phyloP scores from a whole-genome alignment of 1,140 invertebrate species.

The Marisa cornuarietis region DNA sequence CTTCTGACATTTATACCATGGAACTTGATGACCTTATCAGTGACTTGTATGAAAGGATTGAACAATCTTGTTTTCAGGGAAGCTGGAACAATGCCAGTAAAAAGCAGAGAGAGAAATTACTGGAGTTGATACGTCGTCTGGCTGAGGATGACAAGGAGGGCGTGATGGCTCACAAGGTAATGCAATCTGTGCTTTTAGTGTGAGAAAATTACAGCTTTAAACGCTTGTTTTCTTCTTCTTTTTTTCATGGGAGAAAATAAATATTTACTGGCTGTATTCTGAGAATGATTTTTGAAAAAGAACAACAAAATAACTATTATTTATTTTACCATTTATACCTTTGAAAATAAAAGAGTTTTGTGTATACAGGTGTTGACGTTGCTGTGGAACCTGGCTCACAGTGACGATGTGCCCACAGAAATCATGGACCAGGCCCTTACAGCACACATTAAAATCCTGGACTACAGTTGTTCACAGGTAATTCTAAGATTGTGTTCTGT shows the following conservation, averaged over 20 bases:
- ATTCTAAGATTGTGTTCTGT: background rate
- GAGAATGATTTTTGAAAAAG: too few species aligned
- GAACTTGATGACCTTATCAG: too few species aligned
- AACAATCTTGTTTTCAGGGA: constrained; percentile 69
- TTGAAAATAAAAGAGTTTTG: too few species aligned
- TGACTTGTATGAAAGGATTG: too few species aligned
- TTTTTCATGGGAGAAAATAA: too few species aligned
- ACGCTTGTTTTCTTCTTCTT: too few species aligned
- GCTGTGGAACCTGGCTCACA: constrained; percentile 97
- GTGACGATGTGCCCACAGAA: constrained; percentile 94
- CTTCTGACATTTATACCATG: too few species aligned
- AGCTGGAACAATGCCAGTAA: constrained; percentile 96
- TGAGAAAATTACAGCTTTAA: too few species aligned
- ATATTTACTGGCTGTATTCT: too few species aligned
- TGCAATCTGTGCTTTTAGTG: background rate
- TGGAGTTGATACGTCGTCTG: constrained; percentile 92
- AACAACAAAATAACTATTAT: too few species aligned
- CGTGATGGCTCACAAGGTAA: constrained; percentile 96
- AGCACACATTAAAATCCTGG: constrained; percentile 96
- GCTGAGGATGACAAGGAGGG: constrained; percentile 99
- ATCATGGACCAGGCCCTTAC: constrained; percentile 96
- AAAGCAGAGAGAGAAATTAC: constrained; percentile 93
- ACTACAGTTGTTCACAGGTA: constrained; percentile 92
- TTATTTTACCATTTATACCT: too few species aligned
- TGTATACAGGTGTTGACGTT: constrained; percentile 83